These are phyloP conservation scores for Zoanthus sociatus DNA, from an alignment of 92 coral and sea anemone genomes.

Conservation along the genomic window DNA sequence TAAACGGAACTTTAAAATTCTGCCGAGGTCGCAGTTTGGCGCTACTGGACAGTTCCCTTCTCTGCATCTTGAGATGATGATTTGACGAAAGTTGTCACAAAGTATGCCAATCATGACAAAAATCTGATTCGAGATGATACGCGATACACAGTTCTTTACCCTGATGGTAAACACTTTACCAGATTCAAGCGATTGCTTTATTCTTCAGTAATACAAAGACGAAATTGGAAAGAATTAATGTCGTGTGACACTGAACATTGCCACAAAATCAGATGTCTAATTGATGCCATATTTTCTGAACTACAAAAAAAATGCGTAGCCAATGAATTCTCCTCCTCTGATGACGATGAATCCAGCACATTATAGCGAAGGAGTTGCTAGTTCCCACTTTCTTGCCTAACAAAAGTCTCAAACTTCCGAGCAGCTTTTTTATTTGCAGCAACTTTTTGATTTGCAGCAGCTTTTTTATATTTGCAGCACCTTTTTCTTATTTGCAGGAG, in stretches of 20 bases:
- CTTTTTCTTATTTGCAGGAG: too few relatives aligned
- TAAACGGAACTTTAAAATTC: background rate
- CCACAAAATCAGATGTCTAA: background rate
- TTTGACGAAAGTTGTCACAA: conserved; percentile 9
- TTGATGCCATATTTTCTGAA: background rate
- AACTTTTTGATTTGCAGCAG: too few relatives aligned
- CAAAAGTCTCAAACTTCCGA: too few relatives aligned
- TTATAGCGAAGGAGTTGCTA: conserved; percentile 11
- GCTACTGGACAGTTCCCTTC: conserved; percentile 1
- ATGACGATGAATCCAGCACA: background rate
- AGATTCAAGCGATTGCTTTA: conserved; percentile 14
- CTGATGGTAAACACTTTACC: conserved; percentile 34
- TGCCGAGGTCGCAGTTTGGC: conserved; percentile 31
- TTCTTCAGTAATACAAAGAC: conserved; percentile 45
- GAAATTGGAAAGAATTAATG: background rate
- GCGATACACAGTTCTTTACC: conserved; percentile 22
- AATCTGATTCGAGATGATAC: background rate
- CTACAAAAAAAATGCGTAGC: too few relatives aligned
- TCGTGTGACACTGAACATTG: background rate
- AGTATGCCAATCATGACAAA: conserved; percentile 11
- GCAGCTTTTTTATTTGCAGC: too few relatives aligned
- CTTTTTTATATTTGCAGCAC: too few relatives aligned
- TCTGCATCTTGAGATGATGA: background rate
- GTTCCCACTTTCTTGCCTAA: conserved; percentile 28
- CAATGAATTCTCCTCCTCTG: background rate